Conservation (phyloP, 2,797 vertebrate genomes). For the Pipistrellus nathusii region DNA sequence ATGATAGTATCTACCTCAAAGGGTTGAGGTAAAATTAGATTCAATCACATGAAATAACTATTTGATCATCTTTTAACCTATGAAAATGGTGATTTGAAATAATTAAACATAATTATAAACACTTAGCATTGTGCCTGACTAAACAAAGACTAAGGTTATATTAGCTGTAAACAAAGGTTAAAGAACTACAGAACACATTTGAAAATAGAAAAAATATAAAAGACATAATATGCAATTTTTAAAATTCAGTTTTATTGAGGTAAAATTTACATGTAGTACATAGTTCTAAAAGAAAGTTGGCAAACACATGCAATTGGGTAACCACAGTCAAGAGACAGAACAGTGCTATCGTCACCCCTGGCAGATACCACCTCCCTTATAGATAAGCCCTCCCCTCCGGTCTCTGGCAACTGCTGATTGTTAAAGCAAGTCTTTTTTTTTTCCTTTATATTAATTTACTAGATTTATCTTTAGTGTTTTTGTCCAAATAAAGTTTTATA, state of each 20-base stretch:
- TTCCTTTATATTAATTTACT: neutral
- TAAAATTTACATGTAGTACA: neutral
- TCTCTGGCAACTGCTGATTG: neutral
- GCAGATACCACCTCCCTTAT: neutral
- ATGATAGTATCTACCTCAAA: neutral
- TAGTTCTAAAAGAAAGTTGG: neutral
- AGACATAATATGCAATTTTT: neutral
- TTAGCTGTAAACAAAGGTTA: neutral
- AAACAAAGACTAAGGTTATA: neutral
- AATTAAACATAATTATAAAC: neutral
- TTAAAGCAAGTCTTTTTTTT: neutral
- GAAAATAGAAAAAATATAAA: conserved; percentile 16
- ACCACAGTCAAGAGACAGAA: neutral
- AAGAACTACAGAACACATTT: conserved; percentile 16
- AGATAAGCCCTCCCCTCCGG: neutral
- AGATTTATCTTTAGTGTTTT: conserved; percentile 9
- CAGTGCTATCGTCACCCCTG: neutral
- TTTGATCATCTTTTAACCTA: neutral
- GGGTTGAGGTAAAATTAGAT: neutral
- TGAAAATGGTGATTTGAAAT: neutral
- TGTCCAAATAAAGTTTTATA: neutral
- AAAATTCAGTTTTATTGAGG: neutral
- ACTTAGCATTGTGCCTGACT: neutral
- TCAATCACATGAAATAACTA: neutral
- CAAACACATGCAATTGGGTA: neutral